Percentiles rank a stretch among this genome's conserved stretches.
Evolutionary conservation across 2,113 vertebrate species (phyloP).

Genomic region (Saccopteryx leptura): DNA sequence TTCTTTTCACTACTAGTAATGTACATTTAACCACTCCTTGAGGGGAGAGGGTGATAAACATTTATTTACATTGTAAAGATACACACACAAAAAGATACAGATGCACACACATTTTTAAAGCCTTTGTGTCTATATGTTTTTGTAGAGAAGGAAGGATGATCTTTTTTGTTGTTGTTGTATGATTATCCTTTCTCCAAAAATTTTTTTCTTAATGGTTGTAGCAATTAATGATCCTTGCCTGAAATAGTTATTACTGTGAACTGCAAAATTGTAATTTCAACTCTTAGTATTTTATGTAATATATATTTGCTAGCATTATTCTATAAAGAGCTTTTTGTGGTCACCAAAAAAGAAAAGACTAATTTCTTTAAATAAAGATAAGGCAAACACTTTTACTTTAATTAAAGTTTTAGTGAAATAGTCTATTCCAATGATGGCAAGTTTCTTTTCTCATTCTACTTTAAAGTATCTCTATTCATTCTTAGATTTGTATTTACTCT

Average conservation of each 20-base stretch:
- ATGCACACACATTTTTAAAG: background rate
- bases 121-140: background rate
- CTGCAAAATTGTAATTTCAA: background rate
- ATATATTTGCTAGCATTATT: background rate
- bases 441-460: background rate
- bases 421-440: background rate
- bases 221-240: background rate
- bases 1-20: background rate
- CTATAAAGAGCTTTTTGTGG: background rate
- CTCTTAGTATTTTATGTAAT: background rate
- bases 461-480: background rate
- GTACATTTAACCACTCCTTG: background rate
- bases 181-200: constrained; percentile 1
- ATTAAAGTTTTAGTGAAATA: background rate
- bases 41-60: background rate
- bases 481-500: background rate
- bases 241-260: background rate
- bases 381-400: background rate
- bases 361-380: background rate
- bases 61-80: background rate
- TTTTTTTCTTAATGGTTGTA: background rate
- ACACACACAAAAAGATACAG: background rate
- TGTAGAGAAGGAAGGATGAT: background rate
- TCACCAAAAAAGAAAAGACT: background rate
- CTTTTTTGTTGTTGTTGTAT: background rate